Evolutionary conservation across 2,113 vertebrate species (phyloP).

Genomic region (Corythoichthys intestinalis): DNA sequence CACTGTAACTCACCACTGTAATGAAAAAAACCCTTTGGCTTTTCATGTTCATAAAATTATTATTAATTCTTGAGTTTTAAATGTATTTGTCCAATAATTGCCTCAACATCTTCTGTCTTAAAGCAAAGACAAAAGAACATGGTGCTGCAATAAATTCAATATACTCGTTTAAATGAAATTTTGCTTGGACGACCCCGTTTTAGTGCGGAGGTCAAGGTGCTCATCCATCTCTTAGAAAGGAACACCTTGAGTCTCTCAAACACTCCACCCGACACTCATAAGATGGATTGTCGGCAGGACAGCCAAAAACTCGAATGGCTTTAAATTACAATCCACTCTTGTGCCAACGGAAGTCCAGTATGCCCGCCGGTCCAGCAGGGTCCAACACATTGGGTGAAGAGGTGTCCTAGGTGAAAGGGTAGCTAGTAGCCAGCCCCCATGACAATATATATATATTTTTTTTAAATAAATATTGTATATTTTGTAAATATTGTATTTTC

Average conservation of each 20-base stretch:
- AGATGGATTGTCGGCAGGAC: not conserved
- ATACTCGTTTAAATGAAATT: not conserved
- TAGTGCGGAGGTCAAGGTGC: not conserved
- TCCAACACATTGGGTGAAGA: no score
- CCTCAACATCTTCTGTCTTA: not conserved
- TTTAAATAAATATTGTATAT: no score
- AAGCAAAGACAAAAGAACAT: not conserved
- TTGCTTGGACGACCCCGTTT: not conserved
- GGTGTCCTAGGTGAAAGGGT: no score
- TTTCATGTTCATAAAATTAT: no score
- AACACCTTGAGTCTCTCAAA: not conserved
- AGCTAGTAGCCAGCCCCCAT: no score
- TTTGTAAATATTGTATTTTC: no score
- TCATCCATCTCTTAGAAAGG: not conserved
- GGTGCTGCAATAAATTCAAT: not conserved
- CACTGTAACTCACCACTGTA: no score
- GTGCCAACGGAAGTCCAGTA: not conserved
- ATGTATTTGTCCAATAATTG: no score
- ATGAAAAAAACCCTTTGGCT: no score
- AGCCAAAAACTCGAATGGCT: not conserved
- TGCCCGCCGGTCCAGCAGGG: no score
- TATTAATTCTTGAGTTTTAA: no score
- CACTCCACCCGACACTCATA: not conserved
- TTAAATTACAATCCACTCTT: not conserved
- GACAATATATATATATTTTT: no score